Conservation (phyloP, 2,797 vertebrate genomes). For the Hoplostethus mediterraneus region DNA sequence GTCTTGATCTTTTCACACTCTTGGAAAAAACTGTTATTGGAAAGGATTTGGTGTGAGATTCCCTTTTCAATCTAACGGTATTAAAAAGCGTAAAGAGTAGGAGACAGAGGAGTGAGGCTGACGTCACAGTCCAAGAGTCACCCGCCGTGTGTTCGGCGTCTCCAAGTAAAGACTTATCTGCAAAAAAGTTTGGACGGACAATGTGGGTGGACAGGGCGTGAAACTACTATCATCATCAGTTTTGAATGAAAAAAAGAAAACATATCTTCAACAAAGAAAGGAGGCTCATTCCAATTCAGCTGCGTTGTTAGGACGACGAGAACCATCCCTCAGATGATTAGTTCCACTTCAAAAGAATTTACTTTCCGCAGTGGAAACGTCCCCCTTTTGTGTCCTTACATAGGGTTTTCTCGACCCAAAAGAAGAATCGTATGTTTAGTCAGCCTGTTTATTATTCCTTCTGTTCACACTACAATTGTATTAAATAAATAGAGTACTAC, state of each 20-base stretch:
- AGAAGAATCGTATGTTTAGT: conserved; percentile 92
- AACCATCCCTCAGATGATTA: conserved; percentile 99
- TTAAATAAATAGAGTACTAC: conserved; percentile 89
- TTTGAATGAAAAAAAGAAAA: conserved; percentile 98
- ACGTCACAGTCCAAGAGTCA: conserved; percentile 88
- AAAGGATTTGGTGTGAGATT: conserved; percentile 79
- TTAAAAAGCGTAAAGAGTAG: conserved; percentile 83
- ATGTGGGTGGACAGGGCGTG: conserved; percentile 96
- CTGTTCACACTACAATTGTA: conserved; percentile 91
- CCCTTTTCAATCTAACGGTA: conserved; percentile 79
- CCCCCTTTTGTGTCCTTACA: conserved; percentile 94
- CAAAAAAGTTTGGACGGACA: conserved; percentile 89
- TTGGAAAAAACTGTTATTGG: conserved; percentile 68
- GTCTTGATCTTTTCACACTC: conserved; percentile 81
- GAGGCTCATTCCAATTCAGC: conserved; percentile 95
- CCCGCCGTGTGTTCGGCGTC: conserved; percentile 89
- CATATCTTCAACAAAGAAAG: conserved; percentile 97
- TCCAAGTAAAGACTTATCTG: conserved; percentile 87
- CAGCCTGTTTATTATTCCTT: conserved; percentile 95
- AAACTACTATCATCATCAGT: conserved; percentile 99
- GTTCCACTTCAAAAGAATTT: conserved; percentile 99
- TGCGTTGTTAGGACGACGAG: conserved; percentile 99
- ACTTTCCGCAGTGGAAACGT: conserved; percentile 95
- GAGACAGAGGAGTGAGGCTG: conserved; percentile 81
- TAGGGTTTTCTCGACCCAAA: conserved; percentile 91